Evolutionary conservation across 1,140 invertebrate species (phyloP).

Genomic region (Drosophila lowei): DNA sequence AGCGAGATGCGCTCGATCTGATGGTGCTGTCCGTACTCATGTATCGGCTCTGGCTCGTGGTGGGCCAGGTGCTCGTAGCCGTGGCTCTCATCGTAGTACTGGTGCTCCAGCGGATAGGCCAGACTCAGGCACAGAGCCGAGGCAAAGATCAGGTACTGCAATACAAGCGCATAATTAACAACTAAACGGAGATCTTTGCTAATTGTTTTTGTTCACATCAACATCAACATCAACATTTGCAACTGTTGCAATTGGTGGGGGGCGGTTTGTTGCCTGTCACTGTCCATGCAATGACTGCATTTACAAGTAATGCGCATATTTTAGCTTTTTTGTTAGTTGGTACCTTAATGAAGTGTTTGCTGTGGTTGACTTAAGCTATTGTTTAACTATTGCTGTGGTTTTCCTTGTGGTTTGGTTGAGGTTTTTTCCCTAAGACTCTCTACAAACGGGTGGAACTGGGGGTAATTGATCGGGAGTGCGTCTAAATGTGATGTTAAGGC

Average conservation of each 20-base stretch:
- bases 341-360: constrained; percentile 60
- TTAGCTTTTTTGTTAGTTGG: constrained; percentile 27
- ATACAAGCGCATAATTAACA: constrained; percentile 61
- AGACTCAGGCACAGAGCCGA: constrained; percentile 76
- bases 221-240: constrained; percentile 23
- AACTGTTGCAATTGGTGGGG: constrained; percentile 52
- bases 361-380: constrained; percentile 48
- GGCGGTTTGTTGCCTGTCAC: neutral
- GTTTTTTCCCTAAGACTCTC: constrained; percentile 1
- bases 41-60: constrained; percentile 56
- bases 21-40: constrained; percentile 73
- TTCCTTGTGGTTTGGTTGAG: constrained; percentile 39
- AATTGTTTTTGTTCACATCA: constrained; percentile 59
- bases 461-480: constrained; percentile 19
- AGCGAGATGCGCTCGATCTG: constrained; percentile 77
- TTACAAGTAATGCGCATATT: constrained; percentile 7
- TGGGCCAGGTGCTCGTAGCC: constrained; percentile 72
- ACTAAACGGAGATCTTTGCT: constrained; percentile 33
- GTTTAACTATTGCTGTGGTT: constrained; percentile 18
- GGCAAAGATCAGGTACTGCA: constrained; percentile 81
- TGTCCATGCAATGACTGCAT: constrained; percentile 20
- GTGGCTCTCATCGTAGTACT: constrained; percentile 74
- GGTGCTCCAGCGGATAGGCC: constrained; percentile 79
- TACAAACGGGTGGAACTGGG: constrained; percentile 1
- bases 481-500: neutral